A percentile compares a stretch with the other conserved stretches of the same genome.
These are phyloP conservation scores for Chionoecetes opilio DNA, from an alignment of 1,140 invertebrate genomes.

Conservation along the genomic window DNA sequence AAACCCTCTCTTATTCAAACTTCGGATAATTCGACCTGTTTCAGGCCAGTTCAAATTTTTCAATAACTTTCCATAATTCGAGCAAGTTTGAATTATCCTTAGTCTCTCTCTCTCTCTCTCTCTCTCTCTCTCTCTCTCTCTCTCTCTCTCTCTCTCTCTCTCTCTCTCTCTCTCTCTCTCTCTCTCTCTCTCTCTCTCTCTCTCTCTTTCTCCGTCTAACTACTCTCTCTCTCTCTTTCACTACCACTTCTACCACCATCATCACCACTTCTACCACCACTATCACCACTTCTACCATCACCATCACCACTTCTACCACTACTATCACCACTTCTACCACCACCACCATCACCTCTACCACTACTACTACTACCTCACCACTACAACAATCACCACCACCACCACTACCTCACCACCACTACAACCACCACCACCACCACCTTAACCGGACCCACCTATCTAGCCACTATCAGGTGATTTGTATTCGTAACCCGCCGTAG, in stretches of 20 bases:
- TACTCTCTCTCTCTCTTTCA: background rate
- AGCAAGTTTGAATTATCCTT: too few species aligned
- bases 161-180: too few species aligned
- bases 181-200: background rate
- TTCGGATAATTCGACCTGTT: too few species aligned
- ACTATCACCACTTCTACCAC: background rate
- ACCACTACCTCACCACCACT: background rate
- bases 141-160: too few species aligned
- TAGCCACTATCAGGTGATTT: background rate
- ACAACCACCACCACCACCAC: background rate
- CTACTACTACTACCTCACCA: background rate
- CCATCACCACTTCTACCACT: background rate
- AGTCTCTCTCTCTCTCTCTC: too few species aligned
- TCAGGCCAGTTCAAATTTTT: too few species aligned
- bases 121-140: too few species aligned
- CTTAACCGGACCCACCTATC: background rate
- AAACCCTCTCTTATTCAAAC: too few species aligned
- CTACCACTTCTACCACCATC: background rate
- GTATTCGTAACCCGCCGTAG: conserved; percentile 25
- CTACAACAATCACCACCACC: background rate
- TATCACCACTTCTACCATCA: background rate
- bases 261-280: background rate
- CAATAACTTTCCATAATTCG: too few species aligned
- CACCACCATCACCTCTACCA: background rate
- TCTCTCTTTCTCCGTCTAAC: too few species aligned